These are phyloP conservation scores for Mythimna loreyi DNA, from an alignment of 2,888 invertebrate species.

Conservation along the genomic window DNA sequence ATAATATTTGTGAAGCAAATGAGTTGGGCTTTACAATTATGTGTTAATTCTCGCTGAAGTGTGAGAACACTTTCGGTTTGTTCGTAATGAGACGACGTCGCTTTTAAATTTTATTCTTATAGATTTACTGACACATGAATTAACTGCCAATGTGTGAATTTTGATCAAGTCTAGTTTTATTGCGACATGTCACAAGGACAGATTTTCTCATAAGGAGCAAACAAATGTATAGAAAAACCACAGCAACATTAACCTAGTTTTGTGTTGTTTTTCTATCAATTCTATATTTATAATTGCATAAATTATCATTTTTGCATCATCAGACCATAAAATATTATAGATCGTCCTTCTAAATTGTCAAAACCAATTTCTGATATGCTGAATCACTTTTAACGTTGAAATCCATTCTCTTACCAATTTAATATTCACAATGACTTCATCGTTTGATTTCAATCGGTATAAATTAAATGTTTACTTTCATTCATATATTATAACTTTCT, in stretches of 20 bases:
- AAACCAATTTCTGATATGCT: constrained; percentile 4
- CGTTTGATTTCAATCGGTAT: constrained; percentile 41
- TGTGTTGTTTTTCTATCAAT: not conserved
- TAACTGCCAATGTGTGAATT: not conserved
- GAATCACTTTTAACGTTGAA: constrained; percentile 20
- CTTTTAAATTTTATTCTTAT: not conserved
- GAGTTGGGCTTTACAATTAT: constrained; percentile 22
- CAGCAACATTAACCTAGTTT: not conserved
- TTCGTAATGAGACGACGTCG: not conserved
- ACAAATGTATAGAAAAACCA: not conserved
- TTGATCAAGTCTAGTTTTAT: not conserved
- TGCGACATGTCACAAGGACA: not conserved
- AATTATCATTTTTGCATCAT: constrained; percentile 28
- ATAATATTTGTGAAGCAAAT: constrained; percentile 47
- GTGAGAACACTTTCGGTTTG: constrained; percentile 20
- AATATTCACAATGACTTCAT: constrained; percentile 52
- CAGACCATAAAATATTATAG: constrained; percentile 17
- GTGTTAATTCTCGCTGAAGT: constrained; percentile 40
- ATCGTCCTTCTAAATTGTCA: not conserved
- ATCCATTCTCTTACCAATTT: constrained; percentile 24
- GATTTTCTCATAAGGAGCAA: not conserved
- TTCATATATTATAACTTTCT: constrained; percentile 55
- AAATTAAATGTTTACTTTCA: constrained; percentile 48
- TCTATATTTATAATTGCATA: constrained; percentile 1
- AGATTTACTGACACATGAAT: not conserved